Conservation (phyloP, 2,797 vertebrate species). For the Enteromius mattozi region DNA sequence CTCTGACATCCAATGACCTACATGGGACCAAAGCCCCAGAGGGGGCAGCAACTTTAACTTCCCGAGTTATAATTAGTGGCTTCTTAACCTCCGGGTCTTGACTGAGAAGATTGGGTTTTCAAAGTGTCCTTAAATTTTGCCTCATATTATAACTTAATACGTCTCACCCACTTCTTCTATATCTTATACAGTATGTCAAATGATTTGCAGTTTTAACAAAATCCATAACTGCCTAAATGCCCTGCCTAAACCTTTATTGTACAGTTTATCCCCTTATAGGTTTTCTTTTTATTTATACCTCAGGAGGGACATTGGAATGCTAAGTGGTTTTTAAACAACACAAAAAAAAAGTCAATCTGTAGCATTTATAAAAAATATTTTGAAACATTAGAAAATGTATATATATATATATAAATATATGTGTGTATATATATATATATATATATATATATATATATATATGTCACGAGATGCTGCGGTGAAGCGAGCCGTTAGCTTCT, state of each 20-base stretch:
- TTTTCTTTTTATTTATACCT: too few species aligned
- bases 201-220: not conserved
- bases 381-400: too few species aligned
- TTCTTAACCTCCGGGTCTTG: slow-evolving; percentile 12
- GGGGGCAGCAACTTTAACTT: slow-evolving; percentile 23
- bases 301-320: too few species aligned
- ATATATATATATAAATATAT: too few species aligned
- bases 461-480: too few species aligned
- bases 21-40: slow-evolving; percentile 30
- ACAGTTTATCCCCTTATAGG: not conserved
- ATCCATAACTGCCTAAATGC: not conserved
- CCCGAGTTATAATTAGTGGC: slow-evolving; percentile 43
- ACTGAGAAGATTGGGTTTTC: slow-evolving; percentile 21
- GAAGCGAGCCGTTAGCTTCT: too few species aligned
- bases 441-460: too few species aligned
- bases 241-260: not conserved
- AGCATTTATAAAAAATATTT: too few species aligned
- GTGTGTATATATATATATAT: too few species aligned
- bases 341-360: too few species aligned
- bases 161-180: not conserved
- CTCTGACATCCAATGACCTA: slow-evolving; percentile 41
- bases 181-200: slow-evolving; percentile 37
- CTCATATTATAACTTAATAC: not conserved
- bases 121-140: slow-evolving; percentile 42
- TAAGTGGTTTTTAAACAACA: too few species aligned